Evolutionary conservation across 2,888 invertebrate genomes (phyloP).

Genomic region (Drosophila quasianomalipes): DNA sequence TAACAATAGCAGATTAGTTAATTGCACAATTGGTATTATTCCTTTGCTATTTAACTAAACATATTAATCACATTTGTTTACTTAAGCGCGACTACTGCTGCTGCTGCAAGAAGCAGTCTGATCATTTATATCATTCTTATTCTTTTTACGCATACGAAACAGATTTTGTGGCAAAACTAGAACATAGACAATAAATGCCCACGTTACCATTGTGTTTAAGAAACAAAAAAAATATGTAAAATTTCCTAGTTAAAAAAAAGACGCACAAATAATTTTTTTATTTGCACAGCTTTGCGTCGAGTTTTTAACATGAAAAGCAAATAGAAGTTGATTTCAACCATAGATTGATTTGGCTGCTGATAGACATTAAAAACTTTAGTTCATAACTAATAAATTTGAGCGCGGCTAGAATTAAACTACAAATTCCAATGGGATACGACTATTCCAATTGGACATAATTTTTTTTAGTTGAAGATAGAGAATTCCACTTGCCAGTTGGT

Average conservation of each 20-base stretch:
- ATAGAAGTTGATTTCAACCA: neutral
- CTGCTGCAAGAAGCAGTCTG: neutral
- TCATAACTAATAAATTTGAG: neutral
- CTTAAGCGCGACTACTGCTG: neutral
- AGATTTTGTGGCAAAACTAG: conserved; percentile 10
- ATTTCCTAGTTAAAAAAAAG: neutral
- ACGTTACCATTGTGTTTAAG: conserved; percentile 1
- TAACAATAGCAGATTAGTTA: neutral
- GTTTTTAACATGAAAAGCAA: conserved; percentile 2
- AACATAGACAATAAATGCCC: conserved; percentile 7
- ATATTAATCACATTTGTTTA: neutral
- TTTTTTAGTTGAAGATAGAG: neutral
- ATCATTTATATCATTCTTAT: neutral
- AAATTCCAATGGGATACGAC: neutral
- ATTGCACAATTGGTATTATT: neutral
- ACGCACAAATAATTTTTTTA: neutral
- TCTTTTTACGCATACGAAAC: neutral
- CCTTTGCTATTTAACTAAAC: neutral
- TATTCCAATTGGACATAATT: neutral
- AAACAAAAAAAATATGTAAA: neutral
- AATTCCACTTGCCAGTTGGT: conserved; percentile 90
- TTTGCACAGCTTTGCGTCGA: conserved; percentile 25
- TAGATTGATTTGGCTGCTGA: neutral
- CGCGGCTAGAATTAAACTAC: neutral
- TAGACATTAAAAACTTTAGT: neutral